These are phyloP conservation scores for Meda fulgida DNA, from an alignment of 2,797 vertebrate genomes.

Conservation along the genomic window DNA sequence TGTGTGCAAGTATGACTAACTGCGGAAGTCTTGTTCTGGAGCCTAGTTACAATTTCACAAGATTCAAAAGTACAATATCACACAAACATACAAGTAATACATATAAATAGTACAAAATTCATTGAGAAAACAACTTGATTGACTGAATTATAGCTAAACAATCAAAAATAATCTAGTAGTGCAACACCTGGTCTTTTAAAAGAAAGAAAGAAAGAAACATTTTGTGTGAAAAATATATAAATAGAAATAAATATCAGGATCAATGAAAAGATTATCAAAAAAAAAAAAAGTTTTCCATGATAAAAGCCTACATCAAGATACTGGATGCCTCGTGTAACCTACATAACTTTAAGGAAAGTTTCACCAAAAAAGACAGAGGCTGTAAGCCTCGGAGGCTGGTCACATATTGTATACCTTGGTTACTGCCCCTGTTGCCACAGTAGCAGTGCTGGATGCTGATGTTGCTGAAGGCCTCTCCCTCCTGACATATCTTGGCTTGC, in stretches of 20 bases:
- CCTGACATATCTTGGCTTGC: conserved; percentile 91
- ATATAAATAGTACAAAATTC: conserved; percentile 43
- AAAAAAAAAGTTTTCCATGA: conserved; percentile 56
- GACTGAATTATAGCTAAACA: conserved; percentile 20
- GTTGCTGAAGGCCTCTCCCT: conserved; percentile 82
- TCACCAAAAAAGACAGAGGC: too few relatives aligned
- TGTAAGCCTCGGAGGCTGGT: conserved; percentile 31
- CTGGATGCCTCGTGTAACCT: background rate
- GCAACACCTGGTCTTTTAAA: conserved; percentile 32
- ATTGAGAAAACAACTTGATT: conserved; percentile 22
- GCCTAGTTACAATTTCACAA: conserved; percentile 29
- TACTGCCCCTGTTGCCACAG: conserved; percentile 74
- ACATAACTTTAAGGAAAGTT: conserved; percentile 2
- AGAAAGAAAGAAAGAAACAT: conserved; percentile 1
- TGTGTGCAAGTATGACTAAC: conserved; percentile 46
- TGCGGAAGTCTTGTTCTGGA: conserved; percentile 24
- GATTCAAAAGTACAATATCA: conserved; percentile 31
- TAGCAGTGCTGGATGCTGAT: conserved; percentile 62
- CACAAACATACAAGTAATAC: conserved; percentile 47
- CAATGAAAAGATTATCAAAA: conserved; percentile 62
- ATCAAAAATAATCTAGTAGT: conserved; percentile 44
- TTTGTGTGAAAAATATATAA: conserved; percentile 38
- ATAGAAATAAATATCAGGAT: conserved; percentile 60
- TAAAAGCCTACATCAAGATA: conserved; percentile 11
- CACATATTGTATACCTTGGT: conserved; percentile 86